Evolutionary conservation across 2,113 vertebrate species (phyloP), one percentile per base, ranked within the genome.

Genomic region (Chloroceryle aenea): DNA sequence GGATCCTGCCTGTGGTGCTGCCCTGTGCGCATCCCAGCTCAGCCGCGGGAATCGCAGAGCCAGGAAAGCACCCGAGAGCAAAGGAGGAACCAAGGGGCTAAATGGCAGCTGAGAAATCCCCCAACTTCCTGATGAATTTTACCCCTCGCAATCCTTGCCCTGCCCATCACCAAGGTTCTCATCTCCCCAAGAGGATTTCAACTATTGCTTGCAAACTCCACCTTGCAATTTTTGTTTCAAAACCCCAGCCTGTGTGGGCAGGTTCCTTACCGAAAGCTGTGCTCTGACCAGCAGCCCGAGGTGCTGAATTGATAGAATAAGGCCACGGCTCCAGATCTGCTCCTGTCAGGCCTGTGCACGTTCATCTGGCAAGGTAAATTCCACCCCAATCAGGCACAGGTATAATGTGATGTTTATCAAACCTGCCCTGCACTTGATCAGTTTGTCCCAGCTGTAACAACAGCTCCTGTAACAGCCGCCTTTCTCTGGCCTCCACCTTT

Each of bases 41-140:
- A 38, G 61, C 72, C 30, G 16, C 1, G 2, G 18, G 42, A 52
- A 8, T 0, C 0, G 4, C 16, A 18, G 9, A 67, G 43, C 20
- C 30, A 14, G 34, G 47, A n/a, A 12, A 75, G 14, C 66, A 40
- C 47, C 45, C 11, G 83, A 83, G 30, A 9, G 23, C 83, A 61
- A 30, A 43, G 29, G 6, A 38, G 29, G 10, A 42, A 71, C 19
- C 20, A 4, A 59, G 17, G 17, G 36, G 3, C 27, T 27, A 10
- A 43, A 36, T 0, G 36, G n/a, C 58, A 79, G 66, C 42, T 34
- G 64, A 45, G 17, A 58, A 30, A n/a, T 7, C 2, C 0, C 20
- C 13, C 29, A 32, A 14, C 12, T 2, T 48, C 29, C n/a, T 3
- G 12, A 2, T 27, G 22, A 11, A 3, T 36, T 69, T n/a, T 15